Base-by-base conservation (phyloP, 92 coral and sea anemone species). In the Porites evermanni region DNA sequence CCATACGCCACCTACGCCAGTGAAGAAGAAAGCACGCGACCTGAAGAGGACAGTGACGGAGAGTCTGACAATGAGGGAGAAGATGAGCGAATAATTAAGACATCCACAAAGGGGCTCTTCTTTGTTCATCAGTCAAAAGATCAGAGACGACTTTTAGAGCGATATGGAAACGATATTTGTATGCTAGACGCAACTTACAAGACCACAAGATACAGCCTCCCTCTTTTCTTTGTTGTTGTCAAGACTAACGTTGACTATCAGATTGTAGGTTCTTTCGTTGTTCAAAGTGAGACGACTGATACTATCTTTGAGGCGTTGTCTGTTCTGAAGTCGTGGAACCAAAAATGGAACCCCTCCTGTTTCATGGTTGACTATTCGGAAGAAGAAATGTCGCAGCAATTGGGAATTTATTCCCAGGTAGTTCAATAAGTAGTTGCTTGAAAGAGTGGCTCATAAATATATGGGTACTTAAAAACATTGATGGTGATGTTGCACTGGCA, bases 1-100 rank as follows among this genome's bases (percentile, higher is more conserved):
- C 79, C 72, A 13, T 81, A 72, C 9, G 89, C 70, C 13, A 67
- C 83, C 3, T 76, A 68, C 53, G 63, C 58, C 50, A 67, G 24
- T 26, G 78, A 17, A 73, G 78, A 73, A 18, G 68, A 76, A 4
- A 56, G 16, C 9, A 2, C 19, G 6, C 50, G 72, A 68, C 14
- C 65, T 54, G 50, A 13, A 17, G 64, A 75, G 26, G 79, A 52
- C 66, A 17, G 70, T 20, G 75, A 14, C 3, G 24, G 26, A n/a
- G 29, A 23, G 79, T 10, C 4, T 29, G 86, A 80, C 69, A 65
- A 32, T 11, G 85, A 72, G 16, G 53, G 38, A 8, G 85, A 80
- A 20, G 86, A 71, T 32, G 78, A 70, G 0, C 24, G 13, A 29
- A 61, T 70, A 4, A 11, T 72, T 10, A 72, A 71, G 70, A 70